These are phyloP conservation scores for Microctenopoma steveboyesi DNA, from an alignment of 2,797 vertebrate genomes.

Conservation along the genomic window DNA sequence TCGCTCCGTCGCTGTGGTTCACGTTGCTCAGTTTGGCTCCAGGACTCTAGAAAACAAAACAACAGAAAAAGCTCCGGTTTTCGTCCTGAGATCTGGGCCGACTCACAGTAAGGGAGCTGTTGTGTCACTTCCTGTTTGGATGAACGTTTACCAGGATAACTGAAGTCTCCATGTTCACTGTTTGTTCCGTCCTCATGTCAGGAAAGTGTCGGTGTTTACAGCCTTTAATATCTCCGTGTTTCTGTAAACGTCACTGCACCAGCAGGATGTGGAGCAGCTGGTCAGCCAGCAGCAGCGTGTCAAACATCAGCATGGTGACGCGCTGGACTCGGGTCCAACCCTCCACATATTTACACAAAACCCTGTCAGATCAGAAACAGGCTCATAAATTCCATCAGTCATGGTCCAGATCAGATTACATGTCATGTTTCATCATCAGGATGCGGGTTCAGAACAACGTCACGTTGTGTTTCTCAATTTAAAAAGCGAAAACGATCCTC, in stretches of 20 bases:
- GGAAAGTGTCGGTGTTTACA: too few relatives aligned
- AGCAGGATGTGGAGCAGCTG: slow-evolving; percentile 16
- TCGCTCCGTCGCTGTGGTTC: slow-evolving; percentile 45
- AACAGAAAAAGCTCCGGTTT: slow-evolving; percentile 10
- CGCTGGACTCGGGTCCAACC: neutral
- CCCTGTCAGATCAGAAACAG: neutral
- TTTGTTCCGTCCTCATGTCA: too few relatives aligned
- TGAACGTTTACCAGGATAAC: too few relatives aligned
- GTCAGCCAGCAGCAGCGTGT: slow-evolving; percentile 1
- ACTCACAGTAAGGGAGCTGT: neutral
- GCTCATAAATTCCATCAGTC: neutral
- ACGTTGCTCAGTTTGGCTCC: slow-evolving; percentile 38
- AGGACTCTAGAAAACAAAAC: slow-evolving; percentile 21
- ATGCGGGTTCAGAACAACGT: too few relatives aligned
- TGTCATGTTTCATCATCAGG: neutral
- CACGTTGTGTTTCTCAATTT: too few relatives aligned
- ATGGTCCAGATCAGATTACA: neutral
- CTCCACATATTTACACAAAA: neutral
- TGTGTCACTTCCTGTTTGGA: too few relatives aligned
- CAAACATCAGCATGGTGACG: slow-evolving; percentile 3
- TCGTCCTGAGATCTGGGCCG: slow-evolving; percentile 22
- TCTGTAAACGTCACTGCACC: neutral
- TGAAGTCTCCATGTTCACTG: too few relatives aligned
- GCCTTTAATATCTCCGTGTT: too few relatives aligned
- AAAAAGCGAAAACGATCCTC: too few relatives aligned